Evolutionary conservation across 2,113 vertebrate species (phyloP).

Genomic region (Ochotona curzoniae): DNA sequence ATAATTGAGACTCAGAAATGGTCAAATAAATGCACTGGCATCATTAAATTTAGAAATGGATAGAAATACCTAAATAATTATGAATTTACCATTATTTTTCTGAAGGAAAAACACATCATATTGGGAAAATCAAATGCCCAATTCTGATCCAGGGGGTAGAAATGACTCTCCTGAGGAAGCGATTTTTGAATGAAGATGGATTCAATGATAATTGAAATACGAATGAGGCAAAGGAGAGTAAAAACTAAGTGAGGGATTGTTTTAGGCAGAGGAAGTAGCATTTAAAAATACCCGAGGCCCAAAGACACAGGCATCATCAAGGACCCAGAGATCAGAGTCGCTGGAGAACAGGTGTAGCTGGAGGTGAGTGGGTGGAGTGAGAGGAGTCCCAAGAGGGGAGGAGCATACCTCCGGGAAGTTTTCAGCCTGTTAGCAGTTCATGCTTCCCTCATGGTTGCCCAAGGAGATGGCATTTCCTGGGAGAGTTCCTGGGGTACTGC

Average conservation of each 20-base stretch:
- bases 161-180: not conserved
- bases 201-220: not conserved
- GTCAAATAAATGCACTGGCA: not conserved
- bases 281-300: not conserved
- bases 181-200: not conserved
- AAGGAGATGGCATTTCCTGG: not conserved
- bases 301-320: not conserved
- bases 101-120: not conserved
- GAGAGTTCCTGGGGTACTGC: not conserved
- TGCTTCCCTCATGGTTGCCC: not conserved
- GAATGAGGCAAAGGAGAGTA: not conserved
- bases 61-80: not conserved
- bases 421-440: not conserved
- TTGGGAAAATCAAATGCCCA: not conserved
- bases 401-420: not conserved
- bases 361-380: not conserved
- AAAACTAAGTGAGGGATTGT: not conserved
- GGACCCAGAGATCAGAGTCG: not conserved
- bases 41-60: not conserved
- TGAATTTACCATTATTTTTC: not conserved
- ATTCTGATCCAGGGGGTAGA: not conserved
- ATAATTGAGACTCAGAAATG: not conserved
- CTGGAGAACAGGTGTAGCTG: not conserved
- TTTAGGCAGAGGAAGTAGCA: not conserved
- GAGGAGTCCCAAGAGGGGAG: not conserved